Base-by-base conservation (phyloP, 2,888 invertebrate species). In the Chymomyza caudatula region DNA sequence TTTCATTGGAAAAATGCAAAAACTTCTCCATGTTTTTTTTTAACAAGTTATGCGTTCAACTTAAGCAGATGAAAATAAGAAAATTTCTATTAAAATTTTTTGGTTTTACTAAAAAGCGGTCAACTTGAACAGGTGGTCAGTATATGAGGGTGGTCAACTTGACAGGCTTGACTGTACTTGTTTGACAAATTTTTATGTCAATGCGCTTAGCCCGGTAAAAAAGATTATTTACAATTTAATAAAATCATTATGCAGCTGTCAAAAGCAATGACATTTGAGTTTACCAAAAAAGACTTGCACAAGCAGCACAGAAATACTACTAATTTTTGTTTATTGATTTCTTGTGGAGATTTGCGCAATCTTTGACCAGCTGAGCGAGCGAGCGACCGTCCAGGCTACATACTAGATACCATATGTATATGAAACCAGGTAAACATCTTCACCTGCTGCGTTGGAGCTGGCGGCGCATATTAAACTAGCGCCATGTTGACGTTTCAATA, bases 211-310 rank as follows among this genome's bases (percentile, higher is more conserved):
- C 29, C 8, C 2, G 11, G 11, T 11, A 1, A 37, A 11, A 37
- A 37, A 75, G 69, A 69, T 75, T 78, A 67, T 66, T 79, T 69
- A 78, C 81, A 76, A 80, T 83, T 76, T 76, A 83, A 83, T 80
- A 80, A 73, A 78, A 80, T 83, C 83, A 80, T 80, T 76, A 80
- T 83, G 83, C 80, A 76, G 68, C 69, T 74, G 83, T 80, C 83
- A 76, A 57, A 80, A 68, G 67, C 67, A 71, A 83, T 78, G 80
- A 73, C 78, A 80, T 71, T 74, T 70, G 71, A 74, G 76, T 71
- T 74, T 69, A 75, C 76, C 67, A 57, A 42, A 57, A 42, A 42
- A 19, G 15, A 54, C 67, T 73, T 73, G 74, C 71, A 65, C 69
- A 76, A 71, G 71, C 55, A 47, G 37, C 62, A 43, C 29, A 13